Evolutionary conservation across 1,140 invertebrate species (phyloP).

Genomic region (Adoxophyes honmai): DNA sequence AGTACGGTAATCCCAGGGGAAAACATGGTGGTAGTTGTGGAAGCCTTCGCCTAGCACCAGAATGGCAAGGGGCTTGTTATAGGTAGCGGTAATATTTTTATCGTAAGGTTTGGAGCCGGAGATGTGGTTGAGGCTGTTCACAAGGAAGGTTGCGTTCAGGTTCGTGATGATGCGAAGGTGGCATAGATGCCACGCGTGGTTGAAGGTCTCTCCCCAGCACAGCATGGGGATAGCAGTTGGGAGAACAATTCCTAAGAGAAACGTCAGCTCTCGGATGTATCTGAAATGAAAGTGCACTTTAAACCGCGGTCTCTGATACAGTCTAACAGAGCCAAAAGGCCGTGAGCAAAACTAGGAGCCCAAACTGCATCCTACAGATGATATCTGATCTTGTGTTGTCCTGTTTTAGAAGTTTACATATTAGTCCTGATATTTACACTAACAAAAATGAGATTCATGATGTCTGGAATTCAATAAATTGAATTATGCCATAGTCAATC

Average conservation of each 20-base stretch:
- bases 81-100: not conserved
- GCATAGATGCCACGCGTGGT: not conserved
- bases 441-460: no score
- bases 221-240: not conserved
- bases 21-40: not conserved
- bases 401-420: no score
- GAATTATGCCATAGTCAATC: no score
- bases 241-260: not conserved
- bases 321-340: no score
- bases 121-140: not conserved
- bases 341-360: no score
- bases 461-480: no score
- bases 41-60: not conserved
- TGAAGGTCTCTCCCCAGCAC: not conserved
- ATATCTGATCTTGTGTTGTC: no score
- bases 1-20: not conserved
- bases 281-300: not conserved
- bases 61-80: not conserved
- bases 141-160: not conserved
- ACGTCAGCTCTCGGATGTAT: not conserved
- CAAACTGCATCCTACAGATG: no score
- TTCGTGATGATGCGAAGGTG: not conserved
- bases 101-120: not conserved
- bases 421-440: no score
- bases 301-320: no score